Evolutionary conservation across 2,797 vertebrate species (phyloP), one percentile per base, ranked within the genome.

Genomic region (Pristis pectinata): DNA sequence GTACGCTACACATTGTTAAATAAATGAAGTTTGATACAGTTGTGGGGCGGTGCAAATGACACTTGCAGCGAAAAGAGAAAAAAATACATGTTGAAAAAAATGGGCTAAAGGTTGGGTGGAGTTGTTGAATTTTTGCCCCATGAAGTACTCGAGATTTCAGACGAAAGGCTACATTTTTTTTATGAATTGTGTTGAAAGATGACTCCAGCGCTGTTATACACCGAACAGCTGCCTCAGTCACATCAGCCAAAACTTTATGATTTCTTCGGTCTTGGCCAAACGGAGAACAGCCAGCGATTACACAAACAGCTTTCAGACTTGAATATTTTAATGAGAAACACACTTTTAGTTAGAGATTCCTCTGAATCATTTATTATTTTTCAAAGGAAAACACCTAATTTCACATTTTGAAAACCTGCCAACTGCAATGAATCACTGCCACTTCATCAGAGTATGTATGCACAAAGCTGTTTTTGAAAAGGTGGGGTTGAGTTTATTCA

Each of bases 71-170:
- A 53, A 74, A 49, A 53, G 44, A 94, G 27, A 0, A 19, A 91
- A 34, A n/a, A 87, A n/a, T 34, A 87, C 13, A 4, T 87, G 4
- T 64, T 22, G 59, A 37, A 91, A 67, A 74, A 64, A 91, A 91
- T 91, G 91, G 87, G 87, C 61, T 67, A 67, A 91, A 91, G 87
- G 83, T 87, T 87, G 49, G 87, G 87, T 91, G 59, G 87, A 91
- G 87, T 61, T 67, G 59, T 24, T 94, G 70, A 94, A 74, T 74
- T 76, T 76, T 94, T 72, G 41, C 44, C 27, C 70, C 17, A 34
- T 94, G 92, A 94, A 34, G 70, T 76, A 76, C 70, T 94, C 34
- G 44, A 74, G 27, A 94, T 94, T 76, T 76, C 70, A 76, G 92
- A 34, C 37, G 49, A 53, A 94, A 76, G 30, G 70, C 67, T 53